Evolutionary conservation across 2,888 invertebrate genomes (phyloP), one percentile per base, ranked within the genome.

Genomic region (Eupithecia tripunctaria): DNA sequence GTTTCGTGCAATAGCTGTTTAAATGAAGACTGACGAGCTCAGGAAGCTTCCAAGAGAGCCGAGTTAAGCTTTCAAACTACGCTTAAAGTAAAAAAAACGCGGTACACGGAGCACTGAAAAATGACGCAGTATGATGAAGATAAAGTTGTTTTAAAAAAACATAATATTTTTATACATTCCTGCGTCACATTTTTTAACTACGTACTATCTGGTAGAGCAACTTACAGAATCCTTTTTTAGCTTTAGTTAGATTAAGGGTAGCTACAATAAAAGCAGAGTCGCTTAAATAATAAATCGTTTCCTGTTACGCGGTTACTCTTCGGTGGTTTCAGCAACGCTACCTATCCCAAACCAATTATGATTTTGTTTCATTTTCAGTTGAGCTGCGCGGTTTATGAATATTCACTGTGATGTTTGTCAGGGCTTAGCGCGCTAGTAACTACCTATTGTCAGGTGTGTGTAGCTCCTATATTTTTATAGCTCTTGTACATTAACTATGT

Each of bases 1-100:
- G 88, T 92, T 93, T 85, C 67, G 73, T 76, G 76, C 78, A 76
- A 77, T 80, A 85, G 80, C 84, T 87, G 82, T 84, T 86, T 84
- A 87, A 88, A 84, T 78, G 82, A 82, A 83, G 81, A 80, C 81
- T 76, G 75, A 78, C 81, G 81, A 80, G 80, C 80, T 81, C 67
- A 38, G 70, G 62, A 71, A 81, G 81, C 81, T 82, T 84, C 85
- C 68, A 67, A 76, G 72, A 72, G 78, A 76, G 32, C 72, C 71
- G 63, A 69, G 71, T 79, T 81, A 81, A 74, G 74, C 47, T 68
- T 80, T 69, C n/a, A 68, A 76, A 79, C 36, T 36, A 32, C n/a
- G 3, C n/a, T n/a, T n/a, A 60, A 25, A 60, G 25, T 60, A 32
- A 29, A 60, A 25, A 59, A 59, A 59, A 56, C 21, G 51, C 15